These are phyloP conservation scores for Oikopleura dioica DNA, from an alignment of 23 tunicate species.

Conservation along the genomic window DNA sequence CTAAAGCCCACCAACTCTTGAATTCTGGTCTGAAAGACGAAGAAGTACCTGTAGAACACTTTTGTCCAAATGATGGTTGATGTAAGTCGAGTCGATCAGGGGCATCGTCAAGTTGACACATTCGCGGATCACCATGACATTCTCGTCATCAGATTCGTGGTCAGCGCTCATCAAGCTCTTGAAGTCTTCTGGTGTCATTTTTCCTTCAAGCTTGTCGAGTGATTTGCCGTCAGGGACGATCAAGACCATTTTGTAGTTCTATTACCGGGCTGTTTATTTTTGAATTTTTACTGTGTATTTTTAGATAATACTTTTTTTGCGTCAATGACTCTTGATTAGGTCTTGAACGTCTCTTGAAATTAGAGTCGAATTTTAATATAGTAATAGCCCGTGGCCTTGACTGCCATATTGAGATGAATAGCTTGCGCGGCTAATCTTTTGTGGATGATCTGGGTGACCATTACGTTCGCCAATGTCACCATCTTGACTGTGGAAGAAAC, in stretches of 20 bases:
- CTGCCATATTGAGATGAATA: not conserved
- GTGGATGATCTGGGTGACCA: not conserved
- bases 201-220: not conserved
- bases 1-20: too few relatives aligned
- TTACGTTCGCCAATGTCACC: not conserved
- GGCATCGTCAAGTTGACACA: not conserved
- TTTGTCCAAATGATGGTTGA: slow-evolving; percentile 9
- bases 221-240: not conserved
- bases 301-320: not conserved
- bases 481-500: not conserved
- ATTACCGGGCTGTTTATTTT: not conserved
- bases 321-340: not conserved
- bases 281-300: too few relatives aligned
- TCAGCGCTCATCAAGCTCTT: not conserved
- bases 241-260: not conserved
- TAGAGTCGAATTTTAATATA: not conserved
- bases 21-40: too few relatives aligned
- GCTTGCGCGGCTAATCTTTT: not conserved
- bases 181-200: not conserved
- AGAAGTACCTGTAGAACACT: not conserved
- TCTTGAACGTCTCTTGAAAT: not conserved
- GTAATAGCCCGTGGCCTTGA: not conserved
- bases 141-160: not conserved
- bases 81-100: not conserved
- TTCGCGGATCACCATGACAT: not conserved